Evolutionary conservation across 2,888 invertebrate species (phyloP).

Genomic region (Blomia tropicalis): DNA sequence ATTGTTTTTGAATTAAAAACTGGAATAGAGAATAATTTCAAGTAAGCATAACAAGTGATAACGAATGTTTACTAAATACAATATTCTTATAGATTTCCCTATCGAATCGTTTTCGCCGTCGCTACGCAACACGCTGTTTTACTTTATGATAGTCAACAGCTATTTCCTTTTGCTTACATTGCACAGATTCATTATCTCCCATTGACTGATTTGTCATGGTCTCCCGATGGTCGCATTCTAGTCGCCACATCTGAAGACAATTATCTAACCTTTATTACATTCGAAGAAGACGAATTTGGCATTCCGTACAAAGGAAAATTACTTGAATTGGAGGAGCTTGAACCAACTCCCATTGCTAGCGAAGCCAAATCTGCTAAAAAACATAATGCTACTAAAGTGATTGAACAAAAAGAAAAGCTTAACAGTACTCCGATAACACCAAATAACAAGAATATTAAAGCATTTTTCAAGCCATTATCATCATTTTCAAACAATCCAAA

Average conservation of each 20-base stretch:
- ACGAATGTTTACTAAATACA: constrained; percentile 12
- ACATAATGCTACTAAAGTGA: neutral
- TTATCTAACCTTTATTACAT: constrained; percentile 67
- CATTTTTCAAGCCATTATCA: neutral
- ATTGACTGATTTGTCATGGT: constrained; percentile 74
- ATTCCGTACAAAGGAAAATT: constrained; percentile 37
- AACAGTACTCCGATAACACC: neutral
- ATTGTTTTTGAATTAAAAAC: constrained; percentile 47
- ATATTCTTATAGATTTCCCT: constrained; percentile 39
- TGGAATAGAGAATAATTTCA: constrained; percentile 27
- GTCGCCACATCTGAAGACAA: constrained; percentile 74
- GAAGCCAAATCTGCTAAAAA: neutral
- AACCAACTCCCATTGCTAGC: neutral
- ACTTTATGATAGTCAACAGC: constrained; percentile 72
- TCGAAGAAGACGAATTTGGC: constrained; percentile 54
- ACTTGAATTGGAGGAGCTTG: constrained; percentile 18
- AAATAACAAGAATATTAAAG: neutral
- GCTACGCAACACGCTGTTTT: constrained; percentile 68
- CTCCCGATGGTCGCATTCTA: constrained; percentile 55
- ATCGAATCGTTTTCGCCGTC: constrained; percentile 74
- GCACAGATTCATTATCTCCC: constrained; percentile 76
- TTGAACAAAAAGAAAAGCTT: neutral
- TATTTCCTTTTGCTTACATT: constrained; percentile 57
- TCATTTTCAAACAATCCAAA: neutral
- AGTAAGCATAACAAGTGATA: constrained; percentile 20